Conservation (phyloP, 1,140 invertebrate genomes). For the Penaeus vannamei region DNA sequence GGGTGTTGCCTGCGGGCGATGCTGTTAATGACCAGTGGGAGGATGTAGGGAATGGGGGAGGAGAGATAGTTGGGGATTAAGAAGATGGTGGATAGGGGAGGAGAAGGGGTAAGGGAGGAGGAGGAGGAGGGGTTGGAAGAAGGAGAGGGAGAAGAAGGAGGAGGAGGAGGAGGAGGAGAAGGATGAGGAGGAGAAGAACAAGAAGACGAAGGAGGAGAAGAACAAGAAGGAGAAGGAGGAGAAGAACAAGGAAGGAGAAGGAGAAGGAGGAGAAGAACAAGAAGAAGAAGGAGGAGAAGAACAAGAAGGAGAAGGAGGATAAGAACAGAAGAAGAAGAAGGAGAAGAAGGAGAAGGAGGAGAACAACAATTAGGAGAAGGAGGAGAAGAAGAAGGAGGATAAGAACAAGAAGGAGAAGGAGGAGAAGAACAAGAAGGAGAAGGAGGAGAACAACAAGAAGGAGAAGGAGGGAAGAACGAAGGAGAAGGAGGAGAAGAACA, state of each 20-base stretch:
- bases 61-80: neutral
- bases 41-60: neutral
- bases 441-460: neutral
- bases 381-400: neutral
- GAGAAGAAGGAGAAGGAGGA: neutral
- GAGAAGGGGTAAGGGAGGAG: neutral
- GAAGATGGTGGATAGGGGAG: neutral
- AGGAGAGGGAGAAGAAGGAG: neutral
- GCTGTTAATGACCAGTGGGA: neutral
- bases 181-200: neutral
- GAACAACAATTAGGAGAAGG: neutral
- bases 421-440: neutral
- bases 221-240: neutral
- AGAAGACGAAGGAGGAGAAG: neutral
- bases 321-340: neutral
- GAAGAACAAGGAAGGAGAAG: neutral
- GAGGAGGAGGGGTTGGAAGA: neutral
- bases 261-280: neutral
- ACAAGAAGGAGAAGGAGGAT: neutral
- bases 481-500: conserved; percentile 16
- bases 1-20: too few species aligned
- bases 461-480: neutral
- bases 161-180: neutral
- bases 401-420: neutral
- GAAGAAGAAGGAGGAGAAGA: neutral